A percentile compares a stretch with the other conserved stretches of the same genome.
These are phyloP conservation scores for Tachina grossa DNA, from an alignment of 2,888 invertebrate species.

Conservation along the genomic window DNA sequence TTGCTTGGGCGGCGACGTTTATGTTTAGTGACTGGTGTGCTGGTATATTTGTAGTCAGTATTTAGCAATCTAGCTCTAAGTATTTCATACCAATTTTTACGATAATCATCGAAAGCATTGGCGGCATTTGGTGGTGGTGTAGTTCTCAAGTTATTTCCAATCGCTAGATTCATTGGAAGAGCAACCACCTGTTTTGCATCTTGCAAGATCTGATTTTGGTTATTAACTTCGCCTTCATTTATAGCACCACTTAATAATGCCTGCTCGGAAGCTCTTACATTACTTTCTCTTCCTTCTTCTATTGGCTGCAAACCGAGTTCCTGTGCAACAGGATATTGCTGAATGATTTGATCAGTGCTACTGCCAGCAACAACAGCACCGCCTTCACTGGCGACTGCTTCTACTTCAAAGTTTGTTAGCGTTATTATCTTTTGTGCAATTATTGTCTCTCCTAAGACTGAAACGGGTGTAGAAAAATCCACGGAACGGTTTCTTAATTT, in stretches of 20 bases:
- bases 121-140: not conserved
- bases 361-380: not conserved
- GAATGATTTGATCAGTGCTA: not conserved
- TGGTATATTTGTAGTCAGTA: slow-evolving; percentile 43
- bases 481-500: slow-evolving; percentile 7
- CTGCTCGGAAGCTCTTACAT: slow-evolving; percentile 16
- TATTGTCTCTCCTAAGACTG: not conserved
- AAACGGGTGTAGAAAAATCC: slow-evolving; percentile 49
- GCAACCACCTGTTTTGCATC: not conserved
- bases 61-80: slow-evolving; percentile 58
- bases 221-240: not conserved
- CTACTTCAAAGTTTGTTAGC: not conserved
- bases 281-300: slow-evolving; percentile 39
- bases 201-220: not conserved
- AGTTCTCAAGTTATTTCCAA: not conserved
- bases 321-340: slow-evolving; percentile 1
- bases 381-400: not conserved
- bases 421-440: not conserved
- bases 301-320: slow-evolving; percentile 12
- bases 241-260: not conserved
- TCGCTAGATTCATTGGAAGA: not conserved
- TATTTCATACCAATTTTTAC: slow-evolving; percentile 73
- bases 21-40: slow-evolving; percentile 7
- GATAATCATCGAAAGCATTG: slow-evolving; percentile 57
- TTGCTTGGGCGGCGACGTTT: slow-evolving; percentile 21